Evolutionary conservation across 2,113 vertebrate genomes (phyloP), one percentile per base, ranked within the genome.

Genomic region (Stomatorhinus ivindoensis): DNA sequence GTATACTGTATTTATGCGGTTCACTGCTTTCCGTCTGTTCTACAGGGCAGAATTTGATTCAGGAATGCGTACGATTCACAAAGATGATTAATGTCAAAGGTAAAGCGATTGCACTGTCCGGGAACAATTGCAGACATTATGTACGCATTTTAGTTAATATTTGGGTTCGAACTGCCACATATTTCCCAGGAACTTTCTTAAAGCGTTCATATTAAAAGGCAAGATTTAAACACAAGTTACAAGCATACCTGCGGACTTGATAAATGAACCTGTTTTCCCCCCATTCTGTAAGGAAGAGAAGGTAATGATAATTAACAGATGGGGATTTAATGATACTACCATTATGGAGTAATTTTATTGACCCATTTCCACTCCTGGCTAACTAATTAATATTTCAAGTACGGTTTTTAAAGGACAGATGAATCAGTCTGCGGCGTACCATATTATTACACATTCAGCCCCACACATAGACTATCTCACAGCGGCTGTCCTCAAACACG

Each of bases 271-370:
- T 46, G 31, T 82, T 82, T 46, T 3, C 1, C 24, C 44, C 39
- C 24, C 44, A n/a, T 84, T 84, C 39, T 84, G 82, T n/a, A 47
- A n/a, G 39, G 24, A 84, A 46, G 82, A 47, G 44, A 9, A 46
- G 42, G 42, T 27, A 84, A 84, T 84, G 82, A 84, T 84, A 84
- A 84, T 84, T 84, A 46, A 46, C 39, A 46, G 44, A 84, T 46
- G 82, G 42, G 21, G 39, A 84, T 84, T 46, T 84, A 84, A 84
- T 47, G 82, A 84, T 84, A 84, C 44, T 84, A 84, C 42, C 82
- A 84, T 84, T 47, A 84, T 21, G 15, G n/a, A 80, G 13, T 19
- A 80, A 80, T 80, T 80, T 80, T 80, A 80, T 80, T 80, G 73
- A 80, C 73, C 73, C 35, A 80, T 80, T 80, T 35, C 73, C 31